phyloP scores from a whole-genome alignment of 2,113 vertebrate genomes.

The Siniperca chuatsi region DNA sequence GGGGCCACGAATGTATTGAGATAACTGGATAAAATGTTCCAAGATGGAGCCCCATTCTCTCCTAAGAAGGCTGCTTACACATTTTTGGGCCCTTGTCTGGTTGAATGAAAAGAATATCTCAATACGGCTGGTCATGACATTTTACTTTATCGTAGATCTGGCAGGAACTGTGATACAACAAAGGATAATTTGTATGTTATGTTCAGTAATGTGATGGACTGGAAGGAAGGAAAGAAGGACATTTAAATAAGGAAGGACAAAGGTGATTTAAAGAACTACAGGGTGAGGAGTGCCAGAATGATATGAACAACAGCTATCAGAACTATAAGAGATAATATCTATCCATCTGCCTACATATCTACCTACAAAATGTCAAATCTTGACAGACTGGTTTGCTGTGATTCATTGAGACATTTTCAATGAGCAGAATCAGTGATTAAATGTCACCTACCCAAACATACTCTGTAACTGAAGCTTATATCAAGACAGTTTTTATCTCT shows the following conservation, averaged over 20 bases:
- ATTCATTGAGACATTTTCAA: neutral
- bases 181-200: neutral
- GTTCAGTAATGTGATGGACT: neutral
- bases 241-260: neutral
- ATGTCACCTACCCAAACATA: too few relatives aligned
- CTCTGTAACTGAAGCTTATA: too few relatives aligned
- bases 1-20: neutral
- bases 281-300: neutral
- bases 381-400: constrained; percentile 5
- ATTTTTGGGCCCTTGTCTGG: neutral
- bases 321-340: neutral
- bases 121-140: too few relatives aligned
- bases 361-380: neutral
- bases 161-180: neutral
- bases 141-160: neutral
- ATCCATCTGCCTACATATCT: neutral
- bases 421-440: neutral
- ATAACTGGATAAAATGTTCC: neutral
- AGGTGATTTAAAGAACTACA: neutral
- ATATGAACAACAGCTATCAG: neutral
- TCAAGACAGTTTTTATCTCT: too few relatives aligned
- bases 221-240: neutral
- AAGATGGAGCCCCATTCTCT: neutral
- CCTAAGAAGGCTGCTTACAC: neutral
- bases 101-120: neutral